These are phyloP conservation scores for Polypedilum vanderplanki DNA, from an alignment of 1,140 invertebrate genomes.

Conservation along the genomic window DNA sequence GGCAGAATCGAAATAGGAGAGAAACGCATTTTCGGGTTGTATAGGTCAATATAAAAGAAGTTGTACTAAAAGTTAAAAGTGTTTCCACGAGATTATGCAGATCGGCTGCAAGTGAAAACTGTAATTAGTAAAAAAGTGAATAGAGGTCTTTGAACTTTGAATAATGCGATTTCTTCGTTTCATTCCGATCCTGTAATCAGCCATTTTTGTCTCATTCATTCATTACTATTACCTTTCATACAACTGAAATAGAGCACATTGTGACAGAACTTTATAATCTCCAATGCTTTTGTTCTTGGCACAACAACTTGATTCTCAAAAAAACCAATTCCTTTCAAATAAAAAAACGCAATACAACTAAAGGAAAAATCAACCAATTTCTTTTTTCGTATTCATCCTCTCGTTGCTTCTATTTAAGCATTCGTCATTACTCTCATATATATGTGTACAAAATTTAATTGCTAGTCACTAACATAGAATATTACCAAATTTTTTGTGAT, in stretches of 20 bases:
- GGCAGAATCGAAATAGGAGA: slow-evolving; percentile 29
- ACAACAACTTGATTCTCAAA: too few relatives aligned
- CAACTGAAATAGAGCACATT: too few relatives aligned
- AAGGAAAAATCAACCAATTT: neutral
- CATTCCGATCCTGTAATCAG: slow-evolving; percentile 19
- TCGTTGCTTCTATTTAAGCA: too few relatives aligned
- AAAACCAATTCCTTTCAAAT: neutral
- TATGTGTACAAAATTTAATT: too few relatives aligned
- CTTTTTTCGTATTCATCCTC: too few relatives aligned
- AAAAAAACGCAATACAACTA: neutral
- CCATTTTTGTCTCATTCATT: slow-evolving; percentile 16
- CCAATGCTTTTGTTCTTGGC: too few relatives aligned
- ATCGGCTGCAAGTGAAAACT: neutral
- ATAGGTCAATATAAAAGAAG: neutral
- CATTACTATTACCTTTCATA: neutral
- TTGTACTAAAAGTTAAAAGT: neutral
- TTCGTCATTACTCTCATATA: too few relatives aligned
- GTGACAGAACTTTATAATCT: too few relatives aligned
- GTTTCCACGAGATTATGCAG: neutral
- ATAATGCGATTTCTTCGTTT: neutral
- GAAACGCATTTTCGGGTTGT: slow-evolving; percentile 26
- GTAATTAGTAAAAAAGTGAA: neutral
- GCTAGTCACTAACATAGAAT: too few relatives aligned
- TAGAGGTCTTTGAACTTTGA: slow-evolving; percentile 23
- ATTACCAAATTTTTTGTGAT: too few relatives aligned